These are phyloP conservation scores for Dasyurus viverrinus DNA, from an alignment of 2,113 vertebrate genomes.

Conservation along the genomic window DNA sequence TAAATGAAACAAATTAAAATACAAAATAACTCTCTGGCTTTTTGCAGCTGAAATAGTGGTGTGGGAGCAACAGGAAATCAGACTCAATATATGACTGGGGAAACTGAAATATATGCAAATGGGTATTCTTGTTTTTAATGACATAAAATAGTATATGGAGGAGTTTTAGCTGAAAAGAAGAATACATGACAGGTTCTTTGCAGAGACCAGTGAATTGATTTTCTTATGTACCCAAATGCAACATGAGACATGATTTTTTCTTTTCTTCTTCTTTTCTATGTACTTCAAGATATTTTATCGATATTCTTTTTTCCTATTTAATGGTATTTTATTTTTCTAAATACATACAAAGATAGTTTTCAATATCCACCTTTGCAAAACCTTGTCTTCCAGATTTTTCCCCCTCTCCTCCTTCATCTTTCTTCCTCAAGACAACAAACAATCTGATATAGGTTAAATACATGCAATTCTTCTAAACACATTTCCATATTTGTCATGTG, in stretches of 20 bases:
- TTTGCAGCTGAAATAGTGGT: background rate
- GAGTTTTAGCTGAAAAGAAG: background rate
- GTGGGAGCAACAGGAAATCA: background rate
- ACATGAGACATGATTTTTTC: background rate
- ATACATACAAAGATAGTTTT: no score
- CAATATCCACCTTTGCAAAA: no score
- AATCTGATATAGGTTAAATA: no score
- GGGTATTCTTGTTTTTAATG: background rate
- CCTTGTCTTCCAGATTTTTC: no score
- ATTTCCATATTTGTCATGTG: no score
- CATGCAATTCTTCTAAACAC: no score
- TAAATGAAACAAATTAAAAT: background rate
- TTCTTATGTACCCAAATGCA: background rate
- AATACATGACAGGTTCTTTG: background rate
- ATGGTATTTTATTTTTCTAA: no score
- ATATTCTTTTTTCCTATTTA: no score
- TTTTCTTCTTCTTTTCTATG: no score
- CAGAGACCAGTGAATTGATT: background rate
- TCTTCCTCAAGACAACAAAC: no score
- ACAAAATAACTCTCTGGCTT: background rate
- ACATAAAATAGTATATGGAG: background rate
- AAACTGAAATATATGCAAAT: background rate
- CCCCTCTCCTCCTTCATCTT: no score
- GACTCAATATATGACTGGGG: background rate
- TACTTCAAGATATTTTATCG: no score